phyloP scores from a whole-genome alignment of 35 echinoderm and acorn worm genomes.

The Ophioderma brevispina region DNA sequence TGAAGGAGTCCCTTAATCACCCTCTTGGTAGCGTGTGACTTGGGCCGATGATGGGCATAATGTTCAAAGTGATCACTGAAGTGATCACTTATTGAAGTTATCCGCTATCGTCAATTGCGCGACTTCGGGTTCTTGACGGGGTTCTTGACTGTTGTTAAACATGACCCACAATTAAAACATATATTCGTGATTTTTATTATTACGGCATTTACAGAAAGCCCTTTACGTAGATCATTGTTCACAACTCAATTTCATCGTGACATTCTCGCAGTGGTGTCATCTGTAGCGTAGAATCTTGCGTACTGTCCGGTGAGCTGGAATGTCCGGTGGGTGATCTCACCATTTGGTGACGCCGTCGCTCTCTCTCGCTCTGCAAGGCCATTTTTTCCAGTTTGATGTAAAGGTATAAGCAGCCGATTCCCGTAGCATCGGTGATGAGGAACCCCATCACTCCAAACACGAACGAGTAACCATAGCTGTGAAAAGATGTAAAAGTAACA shows the following conservation, averaged over 20 bases:
- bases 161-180: too few species aligned
- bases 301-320: conserved; percentile 26
- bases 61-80: too few species aligned
- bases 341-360: conserved; percentile 65
- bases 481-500: not conserved
- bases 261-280: not conserved
- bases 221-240: too few species aligned
- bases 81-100: too few species aligned
- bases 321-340: conserved; percentile 10
- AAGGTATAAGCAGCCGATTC: conserved; percentile 69
- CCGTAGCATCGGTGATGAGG: conserved; percentile 53
- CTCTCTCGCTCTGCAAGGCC: conserved; percentile 62
- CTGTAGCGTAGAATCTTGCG: not conserved
- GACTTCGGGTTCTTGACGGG: too few species aligned
- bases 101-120: too few species aligned
- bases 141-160: too few species aligned
- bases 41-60: too few species aligned
- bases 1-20: too few species aligned
- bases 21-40: too few species aligned
- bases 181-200: too few species aligned
- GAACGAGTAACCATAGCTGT: conserved; percentile 58
- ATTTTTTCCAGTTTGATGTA: conserved; percentile 73
- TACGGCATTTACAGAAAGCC: too few species aligned
- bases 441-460: conserved; percentile 64
- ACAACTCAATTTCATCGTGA: not conserved